A percentile compares a stretch with the other conserved stretches of the same genome.
Conservation (phyloP, 2,113 vertebrate genomes). For the Potamarius usumacintae region DNA sequence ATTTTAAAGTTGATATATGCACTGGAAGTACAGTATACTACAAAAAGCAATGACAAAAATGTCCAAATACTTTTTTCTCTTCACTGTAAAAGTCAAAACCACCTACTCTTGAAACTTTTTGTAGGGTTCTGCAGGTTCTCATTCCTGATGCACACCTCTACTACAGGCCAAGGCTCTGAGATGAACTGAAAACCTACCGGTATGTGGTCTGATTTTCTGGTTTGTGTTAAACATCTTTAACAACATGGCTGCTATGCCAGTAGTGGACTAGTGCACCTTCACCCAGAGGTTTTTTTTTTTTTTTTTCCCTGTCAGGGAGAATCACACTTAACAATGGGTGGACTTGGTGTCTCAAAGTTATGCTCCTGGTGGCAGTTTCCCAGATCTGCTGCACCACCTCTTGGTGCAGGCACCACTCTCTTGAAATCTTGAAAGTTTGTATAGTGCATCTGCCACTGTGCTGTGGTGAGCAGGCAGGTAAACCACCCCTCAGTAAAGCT, state of each 20-base stretch:
- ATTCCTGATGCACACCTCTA: not conserved
- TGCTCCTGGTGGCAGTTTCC: not conserved
- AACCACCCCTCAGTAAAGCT: not conserved
- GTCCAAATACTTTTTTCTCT: not conserved
- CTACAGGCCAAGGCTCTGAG: slow-evolving; percentile 7
- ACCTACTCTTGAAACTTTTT: not conserved
- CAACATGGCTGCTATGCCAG: not conserved
- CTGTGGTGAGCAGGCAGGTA: not conserved
- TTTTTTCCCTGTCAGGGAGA: not conserved
- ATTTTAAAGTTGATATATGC: not conserved
- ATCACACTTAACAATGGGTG: not conserved
- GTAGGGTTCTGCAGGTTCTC: not conserved
- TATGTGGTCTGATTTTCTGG: slow-evolving; percentile 3
- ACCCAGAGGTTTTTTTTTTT: too few species aligned
- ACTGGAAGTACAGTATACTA: not conserved
- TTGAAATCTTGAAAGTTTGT: not conserved
- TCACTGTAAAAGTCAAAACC: not conserved
- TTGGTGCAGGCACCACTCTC: not conserved
- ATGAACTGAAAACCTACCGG: slow-evolving; percentile 2
- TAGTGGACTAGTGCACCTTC: not conserved
- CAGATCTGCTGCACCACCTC: not conserved
- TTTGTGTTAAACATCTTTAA: not conserved
- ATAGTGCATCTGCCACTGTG: too few species aligned
- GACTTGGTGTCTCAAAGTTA: not conserved
- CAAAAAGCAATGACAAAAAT: not conserved